Evolutionary conservation across 2,113 vertebrate genomes (phyloP).

Genomic region (Eleginops maclovinus): DNA sequence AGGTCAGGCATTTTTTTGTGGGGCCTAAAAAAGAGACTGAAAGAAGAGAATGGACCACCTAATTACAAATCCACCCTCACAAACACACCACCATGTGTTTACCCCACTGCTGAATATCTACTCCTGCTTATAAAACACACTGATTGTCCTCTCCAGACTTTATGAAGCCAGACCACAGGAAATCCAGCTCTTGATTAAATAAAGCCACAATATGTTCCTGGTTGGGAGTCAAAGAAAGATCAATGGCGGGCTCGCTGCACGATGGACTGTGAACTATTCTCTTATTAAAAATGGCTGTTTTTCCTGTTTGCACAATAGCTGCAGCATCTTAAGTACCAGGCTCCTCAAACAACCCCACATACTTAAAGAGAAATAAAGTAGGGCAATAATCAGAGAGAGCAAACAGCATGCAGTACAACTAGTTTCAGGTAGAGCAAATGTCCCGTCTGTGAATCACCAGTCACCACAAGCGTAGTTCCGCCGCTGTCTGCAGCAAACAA

Average conservation of each 20-base stretch:
- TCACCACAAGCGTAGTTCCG: not conserved
- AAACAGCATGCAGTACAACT: not conserved
- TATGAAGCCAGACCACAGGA: slow-evolving; percentile 32
- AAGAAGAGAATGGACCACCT: no score
- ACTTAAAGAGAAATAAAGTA: no score
- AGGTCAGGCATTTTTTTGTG: not conserved
- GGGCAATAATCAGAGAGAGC: not conserved
- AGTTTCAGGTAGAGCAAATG: not conserved
- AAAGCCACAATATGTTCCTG: slow-evolving; percentile 16
- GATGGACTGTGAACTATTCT: not conserved
- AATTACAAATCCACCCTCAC: no score
- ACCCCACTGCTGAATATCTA: not conserved
- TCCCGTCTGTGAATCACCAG: slow-evolving; percentile 20
- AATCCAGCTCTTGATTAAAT: slow-evolving; percentile 35
- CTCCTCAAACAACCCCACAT: no score
- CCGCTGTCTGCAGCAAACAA: slow-evolving; percentile 19
- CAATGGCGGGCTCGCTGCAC: not conserved
- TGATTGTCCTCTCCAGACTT: slow-evolving; percentile 45
- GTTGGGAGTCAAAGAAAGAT: not conserved
- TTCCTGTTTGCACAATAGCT: no score
- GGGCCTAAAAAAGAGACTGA: no score
- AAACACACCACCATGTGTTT: not conserved
- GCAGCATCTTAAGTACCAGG: no score
- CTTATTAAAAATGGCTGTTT: not conserved
- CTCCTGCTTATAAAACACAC: not conserved